Conservation (phyloP, 2,113 vertebrate genomes). For the Apaloderma vittatum region DNA sequence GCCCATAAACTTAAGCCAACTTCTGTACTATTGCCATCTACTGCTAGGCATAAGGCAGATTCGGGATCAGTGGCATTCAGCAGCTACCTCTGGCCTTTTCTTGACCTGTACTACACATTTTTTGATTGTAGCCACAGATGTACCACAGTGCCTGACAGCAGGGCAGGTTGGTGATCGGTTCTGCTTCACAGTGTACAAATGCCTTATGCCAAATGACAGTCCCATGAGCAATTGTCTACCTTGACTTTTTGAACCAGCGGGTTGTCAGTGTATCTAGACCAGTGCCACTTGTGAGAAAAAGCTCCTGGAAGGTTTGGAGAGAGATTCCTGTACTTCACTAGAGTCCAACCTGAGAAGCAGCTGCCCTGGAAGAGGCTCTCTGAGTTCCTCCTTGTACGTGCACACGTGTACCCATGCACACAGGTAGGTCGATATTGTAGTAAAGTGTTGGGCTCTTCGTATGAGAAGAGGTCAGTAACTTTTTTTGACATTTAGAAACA, state of each 20-base stretch:
- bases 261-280: background rate
- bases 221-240: background rate
- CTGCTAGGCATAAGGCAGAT: background rate
- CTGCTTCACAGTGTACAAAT: background rate
- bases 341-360: background rate
- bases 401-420: accelerated
- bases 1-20: background rate
- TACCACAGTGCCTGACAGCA: background rate
- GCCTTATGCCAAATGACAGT: background rate
- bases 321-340: background rate
- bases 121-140: accelerated
- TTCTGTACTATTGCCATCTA: background rate
- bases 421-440: background rate
- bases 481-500: background rate
- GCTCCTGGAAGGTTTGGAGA: background rate
- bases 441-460: background rate
- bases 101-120: background rate
- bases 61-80: background rate
- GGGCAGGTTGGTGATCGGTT: accelerated
- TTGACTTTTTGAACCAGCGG: background rate
- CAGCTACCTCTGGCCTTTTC: background rate
- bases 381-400: accelerated
- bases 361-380: background rate
- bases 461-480: background rate
- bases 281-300: background rate